These are phyloP conservation scores for Protobothrops flavoviridis DNA, from an alignment of 2,113 vertebrate genomes.

Conservation along the genomic window DNA sequence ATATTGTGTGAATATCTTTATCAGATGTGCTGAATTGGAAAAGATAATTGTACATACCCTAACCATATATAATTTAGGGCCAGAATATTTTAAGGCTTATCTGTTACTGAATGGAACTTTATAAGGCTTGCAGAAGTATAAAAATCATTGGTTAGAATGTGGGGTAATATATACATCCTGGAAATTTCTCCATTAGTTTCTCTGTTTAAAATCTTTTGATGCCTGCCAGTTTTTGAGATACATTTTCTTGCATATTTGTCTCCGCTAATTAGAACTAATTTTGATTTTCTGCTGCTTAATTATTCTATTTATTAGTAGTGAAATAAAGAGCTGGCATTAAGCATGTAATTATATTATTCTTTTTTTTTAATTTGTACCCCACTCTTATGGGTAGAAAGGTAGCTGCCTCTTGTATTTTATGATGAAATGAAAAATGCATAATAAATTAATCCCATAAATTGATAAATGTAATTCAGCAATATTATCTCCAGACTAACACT, in stretches of 20 bases:
- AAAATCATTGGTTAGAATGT: not conserved
- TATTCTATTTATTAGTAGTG: not conserved
- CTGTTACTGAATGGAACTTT: not conserved
- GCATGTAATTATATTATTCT: not conserved
- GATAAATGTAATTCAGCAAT: not conserved
- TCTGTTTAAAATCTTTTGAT: not conserved
- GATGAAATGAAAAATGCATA: not conserved
- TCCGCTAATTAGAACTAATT: not conserved
- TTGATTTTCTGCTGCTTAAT: not conserved
- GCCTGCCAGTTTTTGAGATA: not conserved
- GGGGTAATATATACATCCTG: not conserved
- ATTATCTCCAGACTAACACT: not conserved
- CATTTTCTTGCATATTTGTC: not conserved
- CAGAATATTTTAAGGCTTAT: not conserved
- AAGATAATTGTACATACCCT: not conserved
- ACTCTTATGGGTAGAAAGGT: not conserved
- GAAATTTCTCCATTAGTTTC: not conserved
- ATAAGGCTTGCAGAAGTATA: not conserved
- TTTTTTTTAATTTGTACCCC: not conserved
- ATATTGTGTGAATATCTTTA: not conserved
- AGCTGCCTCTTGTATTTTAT: not conserved
- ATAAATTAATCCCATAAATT: not conserved
- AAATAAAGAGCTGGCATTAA: not conserved
- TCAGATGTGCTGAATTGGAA: not conserved
- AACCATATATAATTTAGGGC: not conserved